phyloP scores from a whole-genome alignment of 2,113 vertebrate species.

The Trogon melanurus region DNA sequence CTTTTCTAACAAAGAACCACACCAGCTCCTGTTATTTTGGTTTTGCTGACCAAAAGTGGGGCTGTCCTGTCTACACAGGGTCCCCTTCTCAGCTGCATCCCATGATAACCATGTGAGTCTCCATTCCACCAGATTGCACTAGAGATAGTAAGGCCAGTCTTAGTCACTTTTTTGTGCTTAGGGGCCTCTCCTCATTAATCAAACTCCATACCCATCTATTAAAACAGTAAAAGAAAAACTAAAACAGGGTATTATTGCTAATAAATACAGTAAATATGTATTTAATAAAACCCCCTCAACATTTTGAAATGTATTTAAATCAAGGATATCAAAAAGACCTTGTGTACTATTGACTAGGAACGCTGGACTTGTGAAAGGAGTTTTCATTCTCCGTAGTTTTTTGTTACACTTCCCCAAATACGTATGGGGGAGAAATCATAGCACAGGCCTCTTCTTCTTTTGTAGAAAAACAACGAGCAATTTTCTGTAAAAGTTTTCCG shows the following conservation, averaged over 20 bases:
- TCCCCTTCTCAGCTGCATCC: no score
- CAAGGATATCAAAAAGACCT: neutral
- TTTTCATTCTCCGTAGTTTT: neutral
- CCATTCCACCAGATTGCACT: no score
- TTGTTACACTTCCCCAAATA: neutral
- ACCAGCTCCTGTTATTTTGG: no score
- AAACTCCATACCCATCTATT: neutral
- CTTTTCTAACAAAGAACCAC: no score
- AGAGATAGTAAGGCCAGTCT: no score
- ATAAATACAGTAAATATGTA: neutral
- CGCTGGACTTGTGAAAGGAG: neutral
- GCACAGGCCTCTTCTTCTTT: neutral
- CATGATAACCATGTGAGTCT: no score
- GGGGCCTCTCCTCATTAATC: no score
- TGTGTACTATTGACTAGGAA: neutral
- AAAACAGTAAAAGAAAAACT: neutral
- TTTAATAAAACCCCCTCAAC: fast-evolving
- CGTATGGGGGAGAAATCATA: fast-evolving
- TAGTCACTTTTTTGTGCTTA: no score
- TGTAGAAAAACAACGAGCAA: neutral
- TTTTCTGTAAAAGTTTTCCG: neutral
- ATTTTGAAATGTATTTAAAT: neutral
- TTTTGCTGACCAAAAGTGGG: no score
- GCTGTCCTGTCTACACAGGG: no score
- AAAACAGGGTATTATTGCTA: neutral